phyloP scores from a whole-genome alignment of 1,140 invertebrate genomes.

The Hylyphantes graminicola region DNA sequence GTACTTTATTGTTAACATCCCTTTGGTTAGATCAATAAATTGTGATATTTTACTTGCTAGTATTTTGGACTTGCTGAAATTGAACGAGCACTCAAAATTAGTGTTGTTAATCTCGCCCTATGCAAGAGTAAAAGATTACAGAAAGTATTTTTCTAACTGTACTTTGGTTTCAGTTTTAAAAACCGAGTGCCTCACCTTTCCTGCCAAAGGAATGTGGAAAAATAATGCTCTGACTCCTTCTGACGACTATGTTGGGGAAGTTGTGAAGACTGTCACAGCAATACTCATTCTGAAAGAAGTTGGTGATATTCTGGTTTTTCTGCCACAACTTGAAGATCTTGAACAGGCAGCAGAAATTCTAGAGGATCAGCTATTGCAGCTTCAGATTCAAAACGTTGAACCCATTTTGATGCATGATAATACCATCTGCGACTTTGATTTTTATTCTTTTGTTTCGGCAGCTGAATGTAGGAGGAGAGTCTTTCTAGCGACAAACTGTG shows the following conservation, averaged over 20 bases:
- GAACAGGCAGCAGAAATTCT: neutral
- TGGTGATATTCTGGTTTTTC: conserved; percentile 40
- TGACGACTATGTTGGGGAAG: conserved; percentile 4
- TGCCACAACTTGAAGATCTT: conserved; percentile 13
- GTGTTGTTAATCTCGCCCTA: conserved; percentile 9
- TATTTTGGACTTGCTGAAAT: conserved; percentile 11
- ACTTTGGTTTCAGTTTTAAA: conserved; percentile 1
- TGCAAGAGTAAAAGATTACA: neutral
- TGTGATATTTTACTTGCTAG: conserved; percentile 27
- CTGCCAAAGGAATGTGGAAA: conserved; percentile 39
- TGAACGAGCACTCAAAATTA: conserved; percentile 15
- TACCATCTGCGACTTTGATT: neutral
- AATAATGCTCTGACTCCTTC: neutral
- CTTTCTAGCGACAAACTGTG: conserved; percentile 4
- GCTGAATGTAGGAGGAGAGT: neutral
- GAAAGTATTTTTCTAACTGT: conserved; percentile 28
- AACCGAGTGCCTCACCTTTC: neutral
- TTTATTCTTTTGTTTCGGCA: neutral
- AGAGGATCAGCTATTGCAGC: neutral
- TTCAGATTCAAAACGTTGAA: conserved; percentile 13
- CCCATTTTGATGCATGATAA: conserved; percentile 35
- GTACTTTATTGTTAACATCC: conserved; percentile 7
- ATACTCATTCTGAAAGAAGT: conserved; percentile 20
- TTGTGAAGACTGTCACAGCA: conserved; percentile 8
- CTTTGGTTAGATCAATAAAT: conserved; percentile 14